Evolutionary conservation across 2,888 invertebrate species (phyloP), one percentile per base, ranked within the genome.

Genomic region (Aromia moschata): DNA sequence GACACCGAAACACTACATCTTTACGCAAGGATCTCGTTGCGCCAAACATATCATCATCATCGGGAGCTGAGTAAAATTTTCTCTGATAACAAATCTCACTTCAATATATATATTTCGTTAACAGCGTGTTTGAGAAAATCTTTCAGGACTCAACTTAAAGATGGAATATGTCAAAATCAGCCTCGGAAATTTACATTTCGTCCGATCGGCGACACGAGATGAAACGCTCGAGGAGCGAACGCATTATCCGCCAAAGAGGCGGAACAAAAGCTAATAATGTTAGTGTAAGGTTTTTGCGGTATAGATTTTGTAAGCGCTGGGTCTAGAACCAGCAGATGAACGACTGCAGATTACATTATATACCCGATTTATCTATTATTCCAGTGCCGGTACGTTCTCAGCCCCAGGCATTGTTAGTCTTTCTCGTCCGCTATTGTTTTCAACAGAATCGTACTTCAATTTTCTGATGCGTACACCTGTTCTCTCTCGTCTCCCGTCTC

Each of bases 381-480:
- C 70, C 70, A 71, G 68, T 70, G 68, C 70, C 69, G 68, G 69
- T 71, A 72, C 72, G 70, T 74, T 74, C 71, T 70, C 72, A 67
- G 72, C 71, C 70, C 54, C 66, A 60, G 72, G 73, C 71, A 74
- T 75, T 75, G 74, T 75, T 74, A 70, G 73, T 74, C 74, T 74
- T 74, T 74, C 74, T 74, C 73, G 72, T 71, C 74, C 65, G 72
- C 75, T 65, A 74, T 74, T 75, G 75, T 74, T 75, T 74, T 70
- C 70, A 60, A 66, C 70, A 73, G 74, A 75, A 74, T 75, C 74
- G 72, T 72, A 73, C 73, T 75, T 74, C 74, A 74, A 75, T 74
- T 73, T 72, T 72, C 69, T 70, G 72, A 73, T 72, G 70, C 64
- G 61, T 66, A 66, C 70, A 64, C 64, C 65, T 64, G 62, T 62